phyloP scores from a whole-genome alignment of 1,140 invertebrate genomes.

The Subanguina moxae region DNA sequence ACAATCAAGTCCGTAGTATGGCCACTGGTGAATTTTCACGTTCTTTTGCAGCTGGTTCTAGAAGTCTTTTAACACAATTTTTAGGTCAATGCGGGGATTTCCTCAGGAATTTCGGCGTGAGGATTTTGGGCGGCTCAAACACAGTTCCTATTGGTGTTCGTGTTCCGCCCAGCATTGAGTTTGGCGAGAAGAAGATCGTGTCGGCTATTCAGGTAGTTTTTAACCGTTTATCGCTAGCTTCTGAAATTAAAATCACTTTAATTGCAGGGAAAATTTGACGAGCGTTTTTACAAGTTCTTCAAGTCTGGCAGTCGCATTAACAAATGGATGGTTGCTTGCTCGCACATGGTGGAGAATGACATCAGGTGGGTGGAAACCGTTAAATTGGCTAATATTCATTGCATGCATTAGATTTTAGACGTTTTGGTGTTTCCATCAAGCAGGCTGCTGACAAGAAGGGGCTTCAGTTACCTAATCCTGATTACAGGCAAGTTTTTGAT shows the following conservation, averaged over 20 bases:
- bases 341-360: not conserved
- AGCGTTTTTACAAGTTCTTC: slow-evolving; percentile 9
- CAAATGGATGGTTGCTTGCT: slow-evolving; percentile 15
- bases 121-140: slow-evolving; percentile 8
- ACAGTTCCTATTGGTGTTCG: slow-evolving; percentile 12
- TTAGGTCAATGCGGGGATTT: not conserved
- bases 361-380: not conserved
- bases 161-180: not conserved
- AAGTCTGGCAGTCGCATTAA: slow-evolving; percentile 1
- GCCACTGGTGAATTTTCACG: not conserved
- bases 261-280: slow-evolving; percentile 14
- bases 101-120: slow-evolving; percentile 16
- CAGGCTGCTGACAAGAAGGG: slow-evolving; percentile 19
- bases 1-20: slow-evolving; percentile 14
- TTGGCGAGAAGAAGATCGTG: slow-evolving; percentile 14
- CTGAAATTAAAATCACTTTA: not conserved
- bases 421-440: not conserved
- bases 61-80: too few species aligned
- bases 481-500: slow-evolving; percentile 1
- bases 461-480: slow-evolving; percentile 17
- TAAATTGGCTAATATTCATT: not conserved
- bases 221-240: not conserved
- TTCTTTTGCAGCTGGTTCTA: too few species aligned
- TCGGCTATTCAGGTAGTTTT: not conserved
- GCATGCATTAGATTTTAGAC: not conserved